phyloP scores from a whole-genome alignment of 2,113 vertebrate genomes.

The Aptenodytes forsteri region DNA sequence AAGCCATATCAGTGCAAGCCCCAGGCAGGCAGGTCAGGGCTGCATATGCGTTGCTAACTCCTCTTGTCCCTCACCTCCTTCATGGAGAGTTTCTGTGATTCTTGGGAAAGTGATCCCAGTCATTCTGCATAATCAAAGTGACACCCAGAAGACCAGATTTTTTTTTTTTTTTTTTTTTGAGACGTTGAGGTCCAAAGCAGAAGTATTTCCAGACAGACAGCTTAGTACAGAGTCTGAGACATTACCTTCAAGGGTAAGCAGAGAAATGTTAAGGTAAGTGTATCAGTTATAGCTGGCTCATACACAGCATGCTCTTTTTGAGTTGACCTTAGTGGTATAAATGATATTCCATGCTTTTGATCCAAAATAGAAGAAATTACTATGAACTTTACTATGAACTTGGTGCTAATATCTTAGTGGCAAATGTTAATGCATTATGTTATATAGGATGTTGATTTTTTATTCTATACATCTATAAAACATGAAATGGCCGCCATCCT shows the following conservation, averaged over 20 bases:
- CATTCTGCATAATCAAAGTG: not conserved
- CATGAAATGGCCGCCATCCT: not conserved
- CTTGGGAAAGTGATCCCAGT: not conserved
- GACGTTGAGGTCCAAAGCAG: not conserved
- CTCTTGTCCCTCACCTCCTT: not conserved
- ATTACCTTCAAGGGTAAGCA: not conserved
- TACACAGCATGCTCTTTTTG: not conserved
- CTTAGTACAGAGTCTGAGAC: not conserved
- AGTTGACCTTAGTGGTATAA: not conserved
- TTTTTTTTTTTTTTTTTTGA: not conserved
- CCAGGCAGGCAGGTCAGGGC: not conserved
- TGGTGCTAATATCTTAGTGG: not conserved
- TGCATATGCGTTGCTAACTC: not conserved
- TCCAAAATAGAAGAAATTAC: not conserved
- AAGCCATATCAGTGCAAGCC: not conserved
- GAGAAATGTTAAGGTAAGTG: not conserved
- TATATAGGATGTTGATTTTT: not conserved
- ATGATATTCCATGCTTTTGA: not conserved
- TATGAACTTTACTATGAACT: not conserved
- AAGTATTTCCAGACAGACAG: not conserved
- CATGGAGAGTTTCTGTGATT: not conserved
- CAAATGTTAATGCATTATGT: not conserved
- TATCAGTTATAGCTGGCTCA: not conserved
- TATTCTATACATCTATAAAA: not conserved
- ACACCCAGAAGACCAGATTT: not conserved